Evolutionary conservation across 2,113 vertebrate genomes (phyloP), one percentile per base, ranked within the genome.

Genomic region (Psephotus haematonotus): DNA sequence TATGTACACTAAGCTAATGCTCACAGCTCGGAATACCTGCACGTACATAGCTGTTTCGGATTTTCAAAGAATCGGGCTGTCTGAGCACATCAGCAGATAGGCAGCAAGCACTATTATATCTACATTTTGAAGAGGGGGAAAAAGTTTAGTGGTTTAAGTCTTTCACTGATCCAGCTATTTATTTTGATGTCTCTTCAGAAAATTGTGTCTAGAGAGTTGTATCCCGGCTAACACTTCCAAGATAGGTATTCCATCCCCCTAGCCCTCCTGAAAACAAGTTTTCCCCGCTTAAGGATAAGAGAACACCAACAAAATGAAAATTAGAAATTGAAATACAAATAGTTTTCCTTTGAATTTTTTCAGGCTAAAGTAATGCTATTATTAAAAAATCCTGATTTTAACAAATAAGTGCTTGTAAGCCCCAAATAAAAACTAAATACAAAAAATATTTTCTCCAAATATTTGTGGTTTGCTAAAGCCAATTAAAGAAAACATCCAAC

Each of bases 401-500:
- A 82, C 1, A 7, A 74, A 5, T 14, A 39, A 29, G 6, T 29
- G 37, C 28, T 52, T 79, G 16, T 27, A 89, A 76, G 20, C 3
- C 60, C 64, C 35, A 79, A 85, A 64, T n/a, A 20, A 72, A 79
- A 95, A 81, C 55, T 63, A 91, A 75, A 71, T 24, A 55, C 9
- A 79, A 71, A 19, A 82, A 64, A 53, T 81, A 80, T 81, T 86
- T 90, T 80, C 88, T 86, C 53, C 19, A 70, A 67, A 74, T 83
- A 90, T 59, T 92, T 71, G 28, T 93, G 41, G 59, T 82, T 88
- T 50, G 44, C 46, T 85, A 78, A 82, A 92, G 31, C 33, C 6
- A 92, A 74, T 80, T 94, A 93, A 70, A 86, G 44, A 88, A 77
- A 90, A 93, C 37, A 83, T 39, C 49, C 71, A 69, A 65, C 37